phyloP scores from a whole-genome alignment of 2,113 vertebrate genomes.

The Gasterosteus aculeatus region DNA sequence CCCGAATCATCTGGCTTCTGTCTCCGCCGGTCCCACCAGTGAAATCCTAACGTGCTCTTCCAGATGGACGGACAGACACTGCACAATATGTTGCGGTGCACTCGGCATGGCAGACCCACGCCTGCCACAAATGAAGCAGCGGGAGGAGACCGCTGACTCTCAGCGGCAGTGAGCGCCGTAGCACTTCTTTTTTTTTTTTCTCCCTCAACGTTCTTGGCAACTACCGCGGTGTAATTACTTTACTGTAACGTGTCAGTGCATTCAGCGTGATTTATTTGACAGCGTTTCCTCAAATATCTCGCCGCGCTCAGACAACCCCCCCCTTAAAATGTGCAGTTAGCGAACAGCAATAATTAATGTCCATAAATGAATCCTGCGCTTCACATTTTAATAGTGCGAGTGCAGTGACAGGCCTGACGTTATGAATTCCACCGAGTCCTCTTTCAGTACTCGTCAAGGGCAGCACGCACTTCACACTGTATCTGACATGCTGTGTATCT shows the following conservation, averaged over 20 bases:
- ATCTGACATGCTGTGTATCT: slow-evolving; percentile 29
- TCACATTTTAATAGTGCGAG: slow-evolving; percentile 17
- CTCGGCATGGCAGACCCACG: slow-evolving; percentile 38
- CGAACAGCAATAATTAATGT: slow-evolving; percentile 67
- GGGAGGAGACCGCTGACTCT: slow-evolving; percentile 10
- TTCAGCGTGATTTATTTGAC: slow-evolving; percentile 49
- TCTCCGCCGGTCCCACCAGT: slow-evolving; percentile 60
- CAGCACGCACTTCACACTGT: slow-evolving; percentile 46
- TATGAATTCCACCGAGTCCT: slow-evolving; percentile 46
- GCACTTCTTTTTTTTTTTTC: slow-evolving; percentile 14
- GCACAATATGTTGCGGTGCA: slow-evolving; percentile 65
- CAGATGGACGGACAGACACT: slow-evolving; percentile 75
- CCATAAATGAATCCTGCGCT: slow-evolving; percentile 47
- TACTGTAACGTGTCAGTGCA: slow-evolving; percentile 25
- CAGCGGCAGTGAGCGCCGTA: background rate
- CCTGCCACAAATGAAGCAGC: slow-evolving; percentile 38
- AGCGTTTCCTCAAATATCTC: slow-evolving; percentile 28
- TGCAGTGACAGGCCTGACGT: slow-evolving; percentile 29
- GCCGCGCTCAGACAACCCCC: slow-evolving; percentile 26
- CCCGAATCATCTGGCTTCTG: slow-evolving; percentile 72
- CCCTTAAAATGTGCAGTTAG: slow-evolving; percentile 47
- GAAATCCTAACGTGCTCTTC: slow-evolving; percentile 71
- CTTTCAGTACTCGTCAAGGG: slow-evolving; percentile 60
- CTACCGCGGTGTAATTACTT: slow-evolving; percentile 38
- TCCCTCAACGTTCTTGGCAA: slow-evolving; percentile 21